These are phyloP conservation scores for Haemorhous mexicanus DNA, from an alignment of 2,113 vertebrate genomes.

Conservation along the genomic window DNA sequence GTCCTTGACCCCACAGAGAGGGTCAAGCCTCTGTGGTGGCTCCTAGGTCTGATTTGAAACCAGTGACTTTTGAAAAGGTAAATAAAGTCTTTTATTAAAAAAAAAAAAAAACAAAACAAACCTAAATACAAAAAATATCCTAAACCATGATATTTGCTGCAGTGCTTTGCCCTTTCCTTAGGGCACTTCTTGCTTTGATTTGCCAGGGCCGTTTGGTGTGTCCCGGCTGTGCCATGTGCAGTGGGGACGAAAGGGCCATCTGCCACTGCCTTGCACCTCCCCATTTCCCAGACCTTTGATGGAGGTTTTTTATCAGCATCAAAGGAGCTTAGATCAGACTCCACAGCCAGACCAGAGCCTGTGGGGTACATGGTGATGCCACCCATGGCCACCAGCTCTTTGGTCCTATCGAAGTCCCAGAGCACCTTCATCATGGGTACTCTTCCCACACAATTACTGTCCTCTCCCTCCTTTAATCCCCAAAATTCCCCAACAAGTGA, in stretches of 20 bases:
- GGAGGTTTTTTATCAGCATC: background rate
- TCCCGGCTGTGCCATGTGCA: fast-evolving
- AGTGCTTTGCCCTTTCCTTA: fast-evolving
- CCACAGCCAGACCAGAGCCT: background rate
- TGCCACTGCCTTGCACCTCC: fast-evolving
- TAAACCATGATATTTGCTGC: background rate
- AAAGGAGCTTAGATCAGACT: background rate
- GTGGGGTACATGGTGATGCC: background rate
- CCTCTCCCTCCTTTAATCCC: background rate
- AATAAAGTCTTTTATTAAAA: background rate
- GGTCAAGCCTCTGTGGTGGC: background rate
- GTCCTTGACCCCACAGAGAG: background rate
- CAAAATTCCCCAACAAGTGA: background rate
- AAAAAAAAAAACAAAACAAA: background rate
- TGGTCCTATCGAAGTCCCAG: background rate
- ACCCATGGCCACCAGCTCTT: fast-evolving
- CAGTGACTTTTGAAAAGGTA: background rate
- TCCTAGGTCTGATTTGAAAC: background rate
- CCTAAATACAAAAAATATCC: background rate
- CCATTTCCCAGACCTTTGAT: background rate
- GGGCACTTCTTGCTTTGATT: background rate
- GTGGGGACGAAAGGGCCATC: background rate
- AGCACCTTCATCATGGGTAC: background rate
- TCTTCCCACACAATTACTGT: fast-evolving
- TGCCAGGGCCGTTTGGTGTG: fast-evolving